Conservation (phyloP, 2,888 invertebrate species). For the Limnephilus lunatus region DNA sequence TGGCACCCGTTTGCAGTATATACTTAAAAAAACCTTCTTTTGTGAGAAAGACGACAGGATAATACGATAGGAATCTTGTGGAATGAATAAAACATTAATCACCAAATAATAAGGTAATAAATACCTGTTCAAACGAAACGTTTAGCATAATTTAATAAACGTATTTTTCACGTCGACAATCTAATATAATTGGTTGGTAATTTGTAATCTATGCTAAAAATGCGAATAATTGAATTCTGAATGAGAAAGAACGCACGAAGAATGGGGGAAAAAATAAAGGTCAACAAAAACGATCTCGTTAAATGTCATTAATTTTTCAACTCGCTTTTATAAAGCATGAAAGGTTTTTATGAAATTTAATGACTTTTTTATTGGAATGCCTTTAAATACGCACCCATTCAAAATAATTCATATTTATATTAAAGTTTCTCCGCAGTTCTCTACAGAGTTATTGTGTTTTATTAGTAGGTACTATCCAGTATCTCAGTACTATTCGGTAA, state of each 20-base stretch:
- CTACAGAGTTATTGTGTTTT: no score
- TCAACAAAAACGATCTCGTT: neutral
- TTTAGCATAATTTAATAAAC: neutral
- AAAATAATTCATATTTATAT: no score
- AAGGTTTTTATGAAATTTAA: neutral
- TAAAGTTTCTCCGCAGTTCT: no score
- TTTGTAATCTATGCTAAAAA: neutral
- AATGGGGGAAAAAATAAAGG: neutral
- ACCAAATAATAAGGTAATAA: neutral
- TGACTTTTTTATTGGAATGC: neutral
- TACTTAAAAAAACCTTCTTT: no score
- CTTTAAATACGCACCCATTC: neutral
- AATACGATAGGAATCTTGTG: no score
- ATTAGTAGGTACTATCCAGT: no score
- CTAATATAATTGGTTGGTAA: neutral
- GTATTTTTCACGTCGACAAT: neutral
- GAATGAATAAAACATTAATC: no score
- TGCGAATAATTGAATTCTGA: constrained; percentile 13
- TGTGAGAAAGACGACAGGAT: no score
- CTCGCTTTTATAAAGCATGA: neutral
- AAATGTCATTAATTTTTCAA: constrained; percentile 3
- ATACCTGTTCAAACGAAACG: neutral
- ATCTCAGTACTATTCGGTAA: no score
- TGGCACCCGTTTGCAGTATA: no score
- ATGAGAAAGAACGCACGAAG: neutral